Conservation (phyloP, 2,113 vertebrate species). For the Tursiops truncatus region DNA sequence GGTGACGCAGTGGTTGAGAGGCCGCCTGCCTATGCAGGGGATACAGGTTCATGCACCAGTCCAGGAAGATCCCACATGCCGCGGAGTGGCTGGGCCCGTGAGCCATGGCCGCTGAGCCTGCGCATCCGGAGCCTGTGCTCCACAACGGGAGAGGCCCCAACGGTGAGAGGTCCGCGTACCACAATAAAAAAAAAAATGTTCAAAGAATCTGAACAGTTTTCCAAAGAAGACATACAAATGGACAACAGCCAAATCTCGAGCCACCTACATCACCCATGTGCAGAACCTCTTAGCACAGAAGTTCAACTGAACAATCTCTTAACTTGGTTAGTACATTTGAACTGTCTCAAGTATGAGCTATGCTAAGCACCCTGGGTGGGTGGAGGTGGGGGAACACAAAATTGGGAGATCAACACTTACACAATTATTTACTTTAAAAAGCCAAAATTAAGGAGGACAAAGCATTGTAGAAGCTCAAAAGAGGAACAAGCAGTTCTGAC, state of each 20-base stretch:
- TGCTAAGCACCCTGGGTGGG: background rate
- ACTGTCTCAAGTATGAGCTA: background rate
- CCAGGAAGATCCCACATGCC: too few relatives aligned
- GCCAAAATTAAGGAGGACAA: background rate
- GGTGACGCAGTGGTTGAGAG: too few relatives aligned
- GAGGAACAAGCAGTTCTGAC: background rate
- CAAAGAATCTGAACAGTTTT: background rate
- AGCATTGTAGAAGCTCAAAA: background rate
- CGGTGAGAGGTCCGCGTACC: too few relatives aligned
- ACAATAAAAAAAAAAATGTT: background rate
- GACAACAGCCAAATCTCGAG: background rate
- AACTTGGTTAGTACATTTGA: background rate
- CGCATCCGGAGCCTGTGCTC: too few relatives aligned
- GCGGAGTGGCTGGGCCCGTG: too few relatives aligned
- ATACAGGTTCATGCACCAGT: too few relatives aligned
- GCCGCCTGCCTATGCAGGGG: too few relatives aligned
- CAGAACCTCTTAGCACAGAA: background rate
- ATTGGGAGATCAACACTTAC: background rate
- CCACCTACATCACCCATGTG: background rate
- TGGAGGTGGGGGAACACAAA: background rate
- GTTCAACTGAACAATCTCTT: background rate
- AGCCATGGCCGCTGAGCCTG: too few relatives aligned
- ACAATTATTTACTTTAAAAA: background rate
- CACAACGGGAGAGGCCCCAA: too few relatives aligned
- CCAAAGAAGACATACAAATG: background rate